These are phyloP conservation scores for Poeciliopsis occidentalis DNA, from an alignment of 2,113 vertebrate species.

Conservation along the genomic window DNA sequence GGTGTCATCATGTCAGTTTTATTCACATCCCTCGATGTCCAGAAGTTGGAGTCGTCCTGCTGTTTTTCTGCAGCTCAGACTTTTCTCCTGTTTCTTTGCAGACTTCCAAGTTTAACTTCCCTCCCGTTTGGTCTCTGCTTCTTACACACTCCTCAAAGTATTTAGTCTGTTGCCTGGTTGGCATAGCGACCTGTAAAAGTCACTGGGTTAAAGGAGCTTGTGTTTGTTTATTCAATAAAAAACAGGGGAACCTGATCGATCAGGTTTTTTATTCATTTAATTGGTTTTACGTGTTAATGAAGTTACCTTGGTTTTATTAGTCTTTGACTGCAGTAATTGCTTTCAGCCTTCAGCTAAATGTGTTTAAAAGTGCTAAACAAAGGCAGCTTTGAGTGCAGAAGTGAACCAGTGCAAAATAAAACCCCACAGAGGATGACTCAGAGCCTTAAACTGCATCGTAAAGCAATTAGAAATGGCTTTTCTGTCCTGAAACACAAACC, in stretches of 20 bases:
- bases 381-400: neutral
- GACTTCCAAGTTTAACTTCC: constrained; percentile 22
- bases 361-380: neutral
- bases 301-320: neutral
- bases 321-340: neutral
- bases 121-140: constrained; percentile 22
- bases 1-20: no score
- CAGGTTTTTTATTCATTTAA: neutral
- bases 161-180: constrained; percentile 51
- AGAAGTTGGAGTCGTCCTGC: neutral
- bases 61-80: neutral
- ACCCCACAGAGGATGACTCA: neutral
- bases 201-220: constrained; percentile 30
- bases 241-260: neutral
- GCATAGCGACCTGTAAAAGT: constrained; percentile 45
- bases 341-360: neutral
- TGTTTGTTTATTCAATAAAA: constrained; percentile 2
- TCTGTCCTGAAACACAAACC: no score
- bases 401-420: neutral
- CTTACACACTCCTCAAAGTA: constrained; percentile 64
- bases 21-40: neutral
- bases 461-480: neutral
- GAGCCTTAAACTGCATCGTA: neutral
- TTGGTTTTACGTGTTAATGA: neutral
- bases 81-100: neutral